phyloP scores from a whole-genome alignment of 2,113 vertebrate species.

The Dascyllus trimaculatus region DNA sequence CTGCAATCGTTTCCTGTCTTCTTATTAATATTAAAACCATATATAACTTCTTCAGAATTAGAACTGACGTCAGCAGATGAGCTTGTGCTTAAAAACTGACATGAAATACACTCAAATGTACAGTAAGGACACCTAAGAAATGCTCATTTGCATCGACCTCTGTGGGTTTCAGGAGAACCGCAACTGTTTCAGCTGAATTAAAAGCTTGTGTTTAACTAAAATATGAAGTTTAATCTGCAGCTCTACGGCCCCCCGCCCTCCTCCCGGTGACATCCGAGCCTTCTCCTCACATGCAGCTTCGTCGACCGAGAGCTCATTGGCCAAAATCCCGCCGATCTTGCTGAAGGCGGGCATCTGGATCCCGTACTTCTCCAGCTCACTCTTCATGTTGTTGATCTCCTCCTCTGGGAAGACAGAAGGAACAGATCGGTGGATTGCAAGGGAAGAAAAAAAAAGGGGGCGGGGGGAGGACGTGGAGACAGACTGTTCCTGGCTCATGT shows the following conservation, averaged over 20 bases:
- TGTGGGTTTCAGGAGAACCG: no score
- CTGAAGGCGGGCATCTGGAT: slow-evolving; percentile 99
- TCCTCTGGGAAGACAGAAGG: slow-evolving; percentile 87
- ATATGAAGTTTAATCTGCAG: not conserved
- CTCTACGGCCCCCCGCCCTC: not conserved
- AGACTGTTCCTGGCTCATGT: slow-evolving; percentile 67
- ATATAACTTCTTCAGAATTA: no score
- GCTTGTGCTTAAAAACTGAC: no score
- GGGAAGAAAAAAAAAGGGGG: not conserved
- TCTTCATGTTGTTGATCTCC: slow-evolving; percentile 99
- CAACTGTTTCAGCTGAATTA: no score
- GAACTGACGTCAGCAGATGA: no score
- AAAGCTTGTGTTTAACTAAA: not conserved
- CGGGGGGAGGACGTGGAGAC: slow-evolving; percentile 15
- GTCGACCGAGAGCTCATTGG: slow-evolving; percentile 97
- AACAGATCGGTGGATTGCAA: slow-evolving; percentile 24
- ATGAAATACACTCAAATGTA: no score
- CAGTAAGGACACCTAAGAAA: no score
- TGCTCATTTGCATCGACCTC: no score
- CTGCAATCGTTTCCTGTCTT: no score
- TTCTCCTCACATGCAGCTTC: slow-evolving; percentile 94
- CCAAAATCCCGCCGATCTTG: slow-evolving; percentile 98
- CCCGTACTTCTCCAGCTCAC: slow-evolving; percentile 97
- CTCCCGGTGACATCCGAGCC: slow-evolving; percentile 26
- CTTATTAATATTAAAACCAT: no score